Percentiles rank a stretch among this genome's conserved stretches.
These are phyloP conservation scores for Sinella curviseta DNA, from an alignment of 1,140 invertebrate species.

Conservation along the genomic window DNA sequence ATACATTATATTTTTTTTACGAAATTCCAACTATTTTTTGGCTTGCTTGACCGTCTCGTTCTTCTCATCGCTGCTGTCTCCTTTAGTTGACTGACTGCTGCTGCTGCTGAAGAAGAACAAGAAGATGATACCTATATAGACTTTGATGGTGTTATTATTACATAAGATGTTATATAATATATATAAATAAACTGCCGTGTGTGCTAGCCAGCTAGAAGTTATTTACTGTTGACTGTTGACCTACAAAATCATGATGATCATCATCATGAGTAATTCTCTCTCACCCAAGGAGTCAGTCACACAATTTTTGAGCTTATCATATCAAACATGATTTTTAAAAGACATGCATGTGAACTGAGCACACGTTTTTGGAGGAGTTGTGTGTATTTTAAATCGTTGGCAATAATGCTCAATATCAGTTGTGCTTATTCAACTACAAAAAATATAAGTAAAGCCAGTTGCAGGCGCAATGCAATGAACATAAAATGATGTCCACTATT, in stretches of 20 bases:
- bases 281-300: too few species aligned
- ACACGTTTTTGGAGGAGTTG: neutral
- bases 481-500: too few species aligned
- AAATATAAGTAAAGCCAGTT: too few species aligned
- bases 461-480: too few species aligned
- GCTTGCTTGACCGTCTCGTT: neutral
- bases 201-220: too few species aligned
- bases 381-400: neutral
- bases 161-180: neutral
- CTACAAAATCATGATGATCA: constrained; percentile 5
- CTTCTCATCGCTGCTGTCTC: too few species aligned
- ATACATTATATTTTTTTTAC: neutral
- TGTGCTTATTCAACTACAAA: too few species aligned
- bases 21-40: constrained; percentile 18
- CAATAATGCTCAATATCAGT: neutral
- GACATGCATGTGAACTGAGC: neutral
- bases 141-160: constrained; percentile 10
- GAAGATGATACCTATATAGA: too few species aligned
- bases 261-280: neutral
- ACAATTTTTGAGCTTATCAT: neutral
- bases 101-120: neutral
- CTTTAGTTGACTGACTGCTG: neutral
- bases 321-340: constrained; percentile 10
- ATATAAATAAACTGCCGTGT: neutral
- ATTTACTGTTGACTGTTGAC: constrained; percentile 4